Evolutionary conservation across 1,140 invertebrate species (phyloP), one percentile per base, ranked within the genome.

Genomic region (Berghia stephanieae): DNA sequence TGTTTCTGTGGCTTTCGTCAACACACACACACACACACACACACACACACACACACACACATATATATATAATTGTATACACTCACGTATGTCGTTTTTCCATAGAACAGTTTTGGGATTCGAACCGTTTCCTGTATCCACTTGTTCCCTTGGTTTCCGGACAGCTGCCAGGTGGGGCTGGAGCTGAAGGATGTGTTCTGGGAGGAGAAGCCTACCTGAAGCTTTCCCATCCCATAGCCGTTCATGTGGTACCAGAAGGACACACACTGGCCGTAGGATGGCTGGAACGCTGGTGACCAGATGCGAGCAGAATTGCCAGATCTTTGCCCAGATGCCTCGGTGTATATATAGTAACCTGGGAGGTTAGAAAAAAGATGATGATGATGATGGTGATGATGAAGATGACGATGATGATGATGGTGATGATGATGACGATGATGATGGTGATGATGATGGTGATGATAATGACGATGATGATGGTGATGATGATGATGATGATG

Each of bases 221-320:
- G 77, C 27, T 73, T 78, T 3, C 80, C 84, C 63, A 86, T 75
- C 68, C 83, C 78, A 4, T 79, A n/a, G 10, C 94, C 94, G 82
- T 92, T 94, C 94, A 95, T 95, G 83, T 95, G 94, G 83, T 90
- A 93, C 90, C 92, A 95, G 85, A 95, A 95, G 13, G 68, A 85
- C n/a, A 88, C 36, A 70, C 86, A 88, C 77, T 80, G 73, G 2
- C 71, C 69, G 4, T 70, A 69, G 1, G 38, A 46, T n/a, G n/a
- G n/a, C n/a, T n/a, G n/a, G n/a, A 79, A 75, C n/a, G n/a, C n/a
- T 1, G 75, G 78, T 44, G 83, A 78, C 70, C 83, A 82, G 0
- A 88, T 68, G 21, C 80, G 67, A 0, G 85, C 83, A 36, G 66
- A 46, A 63, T 86, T 82, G 38, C 84, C 84, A n/a, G 79, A 75